phyloP scores from a whole-genome alignment of 2,113 vertebrate species.

The Engystomops pustulosus region DNA sequence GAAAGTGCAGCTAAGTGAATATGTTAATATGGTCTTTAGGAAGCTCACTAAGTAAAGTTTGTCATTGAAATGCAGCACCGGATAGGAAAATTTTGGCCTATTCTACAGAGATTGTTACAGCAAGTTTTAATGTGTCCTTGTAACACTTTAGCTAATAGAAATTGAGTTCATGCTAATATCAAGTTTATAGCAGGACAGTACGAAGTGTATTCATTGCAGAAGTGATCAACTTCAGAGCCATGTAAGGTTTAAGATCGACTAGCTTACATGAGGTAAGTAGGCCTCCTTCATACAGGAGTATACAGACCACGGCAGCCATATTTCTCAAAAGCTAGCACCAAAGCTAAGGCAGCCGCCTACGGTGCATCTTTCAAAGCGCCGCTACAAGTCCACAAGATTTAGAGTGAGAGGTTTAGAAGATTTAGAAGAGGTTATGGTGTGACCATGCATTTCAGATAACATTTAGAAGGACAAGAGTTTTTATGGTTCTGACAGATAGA shows the following conservation, averaged over 20 bases:
- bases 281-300: too few relatives aligned
- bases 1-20: not conserved
- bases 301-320: too few relatives aligned
- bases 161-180: not conserved
- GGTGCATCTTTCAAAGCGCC: too few relatives aligned
- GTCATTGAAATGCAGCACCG: not conserved
- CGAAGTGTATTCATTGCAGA: not conserved
- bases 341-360: too few relatives aligned
- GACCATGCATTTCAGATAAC: too few relatives aligned
- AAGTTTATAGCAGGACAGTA: not conserved
- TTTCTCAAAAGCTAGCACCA: too few relatives aligned
- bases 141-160: not conserved
- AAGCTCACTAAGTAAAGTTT: not conserved
- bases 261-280: not conserved
- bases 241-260: not conserved
- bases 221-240: not conserved
- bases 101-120: not conserved
- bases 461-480: too few relatives aligned
- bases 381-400: too few relatives aligned
- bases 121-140: not conserved
- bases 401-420: too few relatives aligned
- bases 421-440: too few relatives aligned
- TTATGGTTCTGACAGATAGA: too few relatives aligned
- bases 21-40: not conserved
- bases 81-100: not conserved